These are phyloP conservation scores for Lasioglossum albipes DNA, from an alignment of 1,140 invertebrate species.

Conservation along the genomic window DNA sequence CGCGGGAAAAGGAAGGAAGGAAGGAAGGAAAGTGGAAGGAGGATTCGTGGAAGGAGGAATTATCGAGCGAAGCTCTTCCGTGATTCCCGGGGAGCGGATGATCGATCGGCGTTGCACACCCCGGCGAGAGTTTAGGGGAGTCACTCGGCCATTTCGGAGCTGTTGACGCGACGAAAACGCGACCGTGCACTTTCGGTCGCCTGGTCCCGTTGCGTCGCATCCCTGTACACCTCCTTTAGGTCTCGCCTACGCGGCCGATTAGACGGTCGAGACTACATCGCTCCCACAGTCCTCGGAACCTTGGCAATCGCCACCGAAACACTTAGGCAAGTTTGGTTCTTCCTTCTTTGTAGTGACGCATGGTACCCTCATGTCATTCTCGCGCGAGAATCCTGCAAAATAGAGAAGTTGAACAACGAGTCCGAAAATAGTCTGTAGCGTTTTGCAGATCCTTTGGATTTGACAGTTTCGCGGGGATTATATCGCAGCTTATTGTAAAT, in stretches of 20 bases:
- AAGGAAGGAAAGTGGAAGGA: too few species aligned
- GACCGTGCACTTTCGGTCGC: too few species aligned
- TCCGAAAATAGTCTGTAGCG: too few species aligned
- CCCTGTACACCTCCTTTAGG: neutral
- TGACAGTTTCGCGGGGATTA: neutral
- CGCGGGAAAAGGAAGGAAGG: too few species aligned
- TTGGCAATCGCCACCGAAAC: conserved; percentile 31
- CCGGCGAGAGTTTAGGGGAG: too few species aligned
- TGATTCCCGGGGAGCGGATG: too few species aligned
- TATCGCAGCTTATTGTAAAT: neutral
- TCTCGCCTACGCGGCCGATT: neutral
- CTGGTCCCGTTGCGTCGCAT: neutral
- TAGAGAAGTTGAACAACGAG: too few species aligned
- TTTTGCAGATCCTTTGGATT: neutral
- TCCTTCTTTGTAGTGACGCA: neutral
- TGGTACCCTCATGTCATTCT: neutral
- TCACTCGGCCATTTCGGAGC: too few species aligned
- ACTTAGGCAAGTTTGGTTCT: conserved; percentile 21
- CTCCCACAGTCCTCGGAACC: neutral
- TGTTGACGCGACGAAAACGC: too few species aligned
- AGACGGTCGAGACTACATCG: neutral
- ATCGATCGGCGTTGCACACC: too few species aligned
- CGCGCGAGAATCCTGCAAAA: neutral
- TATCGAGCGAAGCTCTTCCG: too few species aligned
- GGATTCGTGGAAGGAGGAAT: too few species aligned